phyloP scores from a whole-genome alignment of 2,113 vertebrate species.

The Cathartes aura region DNA sequence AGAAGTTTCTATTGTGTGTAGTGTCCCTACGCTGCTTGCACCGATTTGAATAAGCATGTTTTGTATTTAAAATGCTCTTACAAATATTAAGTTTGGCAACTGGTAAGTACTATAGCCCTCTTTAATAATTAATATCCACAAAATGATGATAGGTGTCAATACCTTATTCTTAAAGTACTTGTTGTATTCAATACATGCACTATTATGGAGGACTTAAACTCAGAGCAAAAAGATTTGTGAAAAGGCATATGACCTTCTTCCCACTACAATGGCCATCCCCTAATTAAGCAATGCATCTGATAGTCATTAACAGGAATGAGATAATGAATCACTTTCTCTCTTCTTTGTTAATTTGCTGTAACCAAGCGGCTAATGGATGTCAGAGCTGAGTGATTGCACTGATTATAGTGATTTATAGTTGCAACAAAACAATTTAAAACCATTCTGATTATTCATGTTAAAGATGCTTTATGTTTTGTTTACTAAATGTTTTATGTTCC shows the following conservation, averaged over 20 bases:
- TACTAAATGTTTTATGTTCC: conserved; percentile 82
- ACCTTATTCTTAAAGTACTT: conserved; percentile 54
- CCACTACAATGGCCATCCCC: conserved; percentile 85
- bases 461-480: conserved; percentile 87
- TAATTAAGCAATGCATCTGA: conserved; percentile 96
- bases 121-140: conserved; percentile 48
- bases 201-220: conserved; percentile 71
- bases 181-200: conserved; percentile 58
- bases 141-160: conserved; percentile 39
- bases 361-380: conserved; percentile 95
- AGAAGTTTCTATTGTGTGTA: neutral
- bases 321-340: conserved; percentile 94
- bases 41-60: neutral
- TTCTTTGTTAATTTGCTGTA: conserved; percentile 95
- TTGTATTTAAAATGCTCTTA: conserved; percentile 7
- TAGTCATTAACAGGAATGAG: conserved; percentile 94
- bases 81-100: neutral
- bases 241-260: conserved; percentile 88
- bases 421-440: conserved; percentile 92
- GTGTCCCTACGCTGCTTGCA: neutral
- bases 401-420: conserved; percentile 93
- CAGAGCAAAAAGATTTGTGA: conserved; percentile 80
- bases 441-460: conserved; percentile 88
- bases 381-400: conserved; percentile 93
- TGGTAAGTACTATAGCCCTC: neutral